Evolutionary conservation across 2,888 invertebrate species (phyloP).

Genomic region (Macrophya alboannulata): DNA sequence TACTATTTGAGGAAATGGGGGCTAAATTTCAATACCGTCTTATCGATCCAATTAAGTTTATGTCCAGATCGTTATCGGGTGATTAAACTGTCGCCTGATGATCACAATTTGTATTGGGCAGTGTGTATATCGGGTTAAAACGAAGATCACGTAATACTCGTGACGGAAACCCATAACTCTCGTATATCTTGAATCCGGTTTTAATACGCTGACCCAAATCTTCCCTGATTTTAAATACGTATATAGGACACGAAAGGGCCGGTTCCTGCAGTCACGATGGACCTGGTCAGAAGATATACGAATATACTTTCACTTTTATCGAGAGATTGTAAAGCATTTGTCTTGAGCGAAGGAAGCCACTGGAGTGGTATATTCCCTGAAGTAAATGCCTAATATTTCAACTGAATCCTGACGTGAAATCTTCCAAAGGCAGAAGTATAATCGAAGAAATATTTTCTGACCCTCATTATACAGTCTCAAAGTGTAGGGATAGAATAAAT

Average conservation of each 20-base stretch:
- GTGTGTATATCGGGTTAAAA: background rate
- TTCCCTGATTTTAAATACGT: conserved; percentile 22
- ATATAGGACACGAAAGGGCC: conserved; percentile 1
- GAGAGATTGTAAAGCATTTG: background rate
- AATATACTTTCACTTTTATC: conserved; percentile 41
- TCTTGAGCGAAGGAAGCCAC: background rate
- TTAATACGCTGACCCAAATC: conserved; percentile 45
- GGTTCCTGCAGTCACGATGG: conserved; percentile 18
- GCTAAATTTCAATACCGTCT: background rate
- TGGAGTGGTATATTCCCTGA: background rate
- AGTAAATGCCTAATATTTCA: background rate
- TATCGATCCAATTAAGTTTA: background rate
- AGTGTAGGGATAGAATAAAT: background rate
- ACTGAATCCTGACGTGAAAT: background rate
- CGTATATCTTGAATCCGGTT: conserved; percentile 3
- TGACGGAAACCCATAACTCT: background rate
- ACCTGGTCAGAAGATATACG: conserved; percentile 12
- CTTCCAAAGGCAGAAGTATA: background rate
- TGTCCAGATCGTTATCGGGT: background rate
- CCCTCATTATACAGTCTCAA: background rate
- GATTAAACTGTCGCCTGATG: background rate
- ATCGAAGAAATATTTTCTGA: background rate
- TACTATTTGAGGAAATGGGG: background rate
- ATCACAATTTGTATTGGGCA: background rate
- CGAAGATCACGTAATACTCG: background rate